A percentile compares a stretch with the other conserved stretches of the same genome.
Conservation (phyloP, 2,888 invertebrate species). For the Sesamia inferens region DNA sequence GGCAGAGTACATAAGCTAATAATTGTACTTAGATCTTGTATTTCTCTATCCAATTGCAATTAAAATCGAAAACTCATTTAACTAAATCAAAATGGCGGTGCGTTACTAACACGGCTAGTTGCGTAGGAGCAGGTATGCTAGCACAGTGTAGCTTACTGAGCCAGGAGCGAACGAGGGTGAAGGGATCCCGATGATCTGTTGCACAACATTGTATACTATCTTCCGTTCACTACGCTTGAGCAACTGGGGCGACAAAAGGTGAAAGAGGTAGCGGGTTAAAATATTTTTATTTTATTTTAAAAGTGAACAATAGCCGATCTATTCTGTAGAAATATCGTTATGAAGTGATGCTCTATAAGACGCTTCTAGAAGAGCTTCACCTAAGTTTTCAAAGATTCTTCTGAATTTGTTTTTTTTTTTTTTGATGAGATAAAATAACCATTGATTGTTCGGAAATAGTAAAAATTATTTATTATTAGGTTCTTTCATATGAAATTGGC, state of each 20-base stretch:
- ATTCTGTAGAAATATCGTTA: too few species aligned
- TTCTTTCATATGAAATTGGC: too few species aligned
- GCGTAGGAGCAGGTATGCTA: slow-evolving; percentile 36
- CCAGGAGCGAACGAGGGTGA: slow-evolving; percentile 69
- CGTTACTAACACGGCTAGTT: slow-evolving; percentile 38
- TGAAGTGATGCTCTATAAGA: neutral
- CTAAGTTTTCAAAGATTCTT: neutral
- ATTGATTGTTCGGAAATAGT: neutral
- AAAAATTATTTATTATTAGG: too few species aligned
- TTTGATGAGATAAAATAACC: neutral
- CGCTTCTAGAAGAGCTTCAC: neutral
- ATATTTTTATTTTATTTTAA: too few species aligned
- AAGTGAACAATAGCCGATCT: too few species aligned
- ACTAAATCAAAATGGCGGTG: slow-evolving; percentile 18
- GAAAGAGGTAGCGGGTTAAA: slow-evolving; percentile 55
- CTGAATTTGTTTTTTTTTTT: neutral
- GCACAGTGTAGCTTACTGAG: slow-evolving; percentile 34
- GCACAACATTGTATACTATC: slow-evolving; percentile 71
- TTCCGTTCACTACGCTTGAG: slow-evolving; percentile 81
- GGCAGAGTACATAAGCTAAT: neutral
- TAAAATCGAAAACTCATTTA: slow-evolving; percentile 19
- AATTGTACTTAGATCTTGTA: neutral
- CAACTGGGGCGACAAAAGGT: slow-evolving; percentile 63
- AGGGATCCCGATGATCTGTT: slow-evolving; percentile 75
- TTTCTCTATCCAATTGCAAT: neutral